Evolutionary conservation across 1,140 invertebrate species (phyloP), one percentile per base, ranked within the genome.

Genomic region (Eufriesea mexicana): DNA sequence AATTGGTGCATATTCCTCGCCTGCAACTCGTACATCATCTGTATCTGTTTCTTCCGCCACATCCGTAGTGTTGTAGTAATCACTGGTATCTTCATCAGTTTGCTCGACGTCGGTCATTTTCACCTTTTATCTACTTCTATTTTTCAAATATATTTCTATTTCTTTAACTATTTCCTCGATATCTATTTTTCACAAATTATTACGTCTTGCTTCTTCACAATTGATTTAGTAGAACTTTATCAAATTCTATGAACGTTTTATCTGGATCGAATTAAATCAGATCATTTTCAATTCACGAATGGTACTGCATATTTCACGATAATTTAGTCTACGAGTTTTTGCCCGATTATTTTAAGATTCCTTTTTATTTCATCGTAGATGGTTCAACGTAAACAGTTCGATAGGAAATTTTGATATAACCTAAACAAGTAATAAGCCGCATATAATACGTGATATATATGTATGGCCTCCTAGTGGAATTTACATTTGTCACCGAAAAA

Each of bases 61-160:
- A 23, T 67, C 64, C 45, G 23, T 28, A 12, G 73, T 57, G 6
- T 74, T 57, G 20, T n/a, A 10, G 7, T 59, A 23, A 2, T 79
- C 64, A 5, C 55, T 55, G 2, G 20, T 2, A 7, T 57, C 55
- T 18, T 86, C 79, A 18, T 73, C 74, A 12, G 49, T 82, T 61
- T 28, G 35, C 25, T 62, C 55, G 1, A 10, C 9, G 25, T 84
- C 81, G 8, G 55, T 6, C 79, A 86, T 85, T 28, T 61, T 76
- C 25, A 14, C 20, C 28, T 20, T 12, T 59, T 54, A 42, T 2
- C 20, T 18, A 7, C 51, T 79, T 45, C 57, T 35, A 35, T 35
- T 35, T 35, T 35, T 35, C 35, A 35, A 35, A 35, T 35, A 35
- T 35, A 35, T 35, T 35, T 6, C 8, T 47, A 6, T 4, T 18